Evolutionary conservation across 2,888 invertebrate genomes (phyloP).

Genomic region (Aromia moschata): DNA sequence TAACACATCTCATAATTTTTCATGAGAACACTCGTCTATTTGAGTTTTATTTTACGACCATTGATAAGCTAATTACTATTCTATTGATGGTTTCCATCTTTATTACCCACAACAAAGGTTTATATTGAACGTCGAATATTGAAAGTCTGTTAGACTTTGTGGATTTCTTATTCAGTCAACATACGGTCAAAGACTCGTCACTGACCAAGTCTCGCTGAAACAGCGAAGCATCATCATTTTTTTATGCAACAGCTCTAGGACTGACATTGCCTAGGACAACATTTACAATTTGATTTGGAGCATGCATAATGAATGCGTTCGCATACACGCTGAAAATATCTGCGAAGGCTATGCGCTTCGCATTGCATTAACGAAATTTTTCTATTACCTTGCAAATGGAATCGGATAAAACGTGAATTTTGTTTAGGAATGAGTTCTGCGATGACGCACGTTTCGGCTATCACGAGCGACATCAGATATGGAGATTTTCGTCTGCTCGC

Average conservation of each 20-base stretch:
- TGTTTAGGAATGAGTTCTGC: not conserved
- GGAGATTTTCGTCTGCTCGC: too few relatives aligned
- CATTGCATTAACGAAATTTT: not conserved
- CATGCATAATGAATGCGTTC: not conserved
- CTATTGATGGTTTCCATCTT: too few relatives aligned
- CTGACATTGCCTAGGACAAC: conserved; percentile 1
- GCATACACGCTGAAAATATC: not conserved
- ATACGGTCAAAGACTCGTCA: not conserved
- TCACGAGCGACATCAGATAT: too few relatives aligned
- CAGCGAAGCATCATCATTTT: not conserved
- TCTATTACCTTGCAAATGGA: not conserved
- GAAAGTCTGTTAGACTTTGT: too few relatives aligned
- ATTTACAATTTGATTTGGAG: conserved; percentile 4
- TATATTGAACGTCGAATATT: too few relatives aligned
- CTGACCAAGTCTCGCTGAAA: not conserved
- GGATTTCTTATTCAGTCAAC: not conserved
- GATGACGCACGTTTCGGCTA: not conserved
- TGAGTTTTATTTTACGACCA: too few relatives aligned
- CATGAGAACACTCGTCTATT: too few relatives aligned
- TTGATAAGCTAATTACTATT: too few relatives aligned
- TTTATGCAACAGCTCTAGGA: not conserved
- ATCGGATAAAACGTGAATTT: not conserved
- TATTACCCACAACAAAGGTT: too few relatives aligned
- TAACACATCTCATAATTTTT: too few relatives aligned
- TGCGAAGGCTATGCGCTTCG: not conserved